Percentiles rank a stretch among this genome's conserved stretches.
These are phyloP conservation scores for Steinernema khuongi DNA, from an alignment of 1,140 invertebrate species.

Conservation along the genomic window DNA sequence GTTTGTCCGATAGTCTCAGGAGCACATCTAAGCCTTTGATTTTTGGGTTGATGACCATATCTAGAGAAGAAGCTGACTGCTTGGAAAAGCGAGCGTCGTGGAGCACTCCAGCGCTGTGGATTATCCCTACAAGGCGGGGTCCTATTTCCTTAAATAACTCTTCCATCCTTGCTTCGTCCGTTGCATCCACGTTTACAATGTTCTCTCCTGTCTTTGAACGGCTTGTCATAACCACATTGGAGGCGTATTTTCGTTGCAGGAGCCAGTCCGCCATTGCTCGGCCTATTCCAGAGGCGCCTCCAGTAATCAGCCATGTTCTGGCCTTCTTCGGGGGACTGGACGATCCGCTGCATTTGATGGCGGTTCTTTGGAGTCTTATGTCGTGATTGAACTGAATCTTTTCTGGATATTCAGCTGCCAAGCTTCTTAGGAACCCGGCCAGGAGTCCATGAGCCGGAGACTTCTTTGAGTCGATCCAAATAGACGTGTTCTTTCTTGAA, in stretches of 20 bases:
- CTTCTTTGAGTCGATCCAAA: background rate
- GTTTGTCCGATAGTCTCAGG: conserved; percentile 10
- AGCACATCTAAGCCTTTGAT: conserved; percentile 20
- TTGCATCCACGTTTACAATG: conserved; percentile 23
- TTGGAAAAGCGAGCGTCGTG: conserved; percentile 24
- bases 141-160: background rate
- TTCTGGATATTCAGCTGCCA: background rate
- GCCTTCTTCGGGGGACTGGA: background rate
- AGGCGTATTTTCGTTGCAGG: background rate
- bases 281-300: conserved; percentile 35
- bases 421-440: background rate
- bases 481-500: background rate
- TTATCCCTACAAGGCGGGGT: conserved; percentile 22
- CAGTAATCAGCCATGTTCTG: conserved; percentile 32
- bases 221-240: conserved; percentile 21
- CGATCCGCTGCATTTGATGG: background rate
- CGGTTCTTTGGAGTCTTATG: background rate
- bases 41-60: conserved; percentile 27
- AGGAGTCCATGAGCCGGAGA: background rate
- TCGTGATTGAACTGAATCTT: background rate
- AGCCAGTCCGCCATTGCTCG: conserved; percentile 26
- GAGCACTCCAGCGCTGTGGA: conserved; percentile 38
- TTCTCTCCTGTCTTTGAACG: conserved; percentile 23
- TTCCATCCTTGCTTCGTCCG: conserved; percentile 10
- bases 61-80: conserved; percentile 6